Evolutionary conservation across 2,888 invertebrate species (phyloP).

Genomic region (Gymnoscelis rufifasciata): DNA sequence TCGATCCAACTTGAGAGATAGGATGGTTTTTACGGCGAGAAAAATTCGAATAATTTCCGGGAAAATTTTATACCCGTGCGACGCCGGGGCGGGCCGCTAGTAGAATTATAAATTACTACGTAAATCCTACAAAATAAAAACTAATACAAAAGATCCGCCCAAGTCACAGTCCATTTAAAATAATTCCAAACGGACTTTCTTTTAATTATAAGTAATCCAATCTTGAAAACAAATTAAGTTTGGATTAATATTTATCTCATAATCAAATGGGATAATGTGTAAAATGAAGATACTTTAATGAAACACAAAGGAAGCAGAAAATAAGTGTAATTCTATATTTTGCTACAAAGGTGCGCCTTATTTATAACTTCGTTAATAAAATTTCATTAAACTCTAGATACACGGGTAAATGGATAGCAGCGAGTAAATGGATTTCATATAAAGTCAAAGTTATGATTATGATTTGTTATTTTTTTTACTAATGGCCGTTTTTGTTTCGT

Average conservation of each 20-base stretch:
- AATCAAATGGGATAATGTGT: constrained; percentile 1
- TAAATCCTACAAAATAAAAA: too few relatives aligned
- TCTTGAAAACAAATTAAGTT: background rate
- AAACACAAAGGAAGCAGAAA: background rate
- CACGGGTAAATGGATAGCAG: background rate
- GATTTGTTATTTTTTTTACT: too few relatives aligned
- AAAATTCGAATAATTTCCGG: too few relatives aligned
- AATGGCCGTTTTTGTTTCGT: too few relatives aligned
- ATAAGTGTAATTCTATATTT: background rate
- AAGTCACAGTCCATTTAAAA: background rate
- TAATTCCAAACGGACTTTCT: background rate
- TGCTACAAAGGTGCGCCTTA: too few relatives aligned
- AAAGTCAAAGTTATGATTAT: too few relatives aligned
- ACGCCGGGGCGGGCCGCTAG: too few relatives aligned
- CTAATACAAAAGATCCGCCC: background rate
- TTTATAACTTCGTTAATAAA: background rate
- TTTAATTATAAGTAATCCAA: background rate
- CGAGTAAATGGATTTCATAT: too few relatives aligned
- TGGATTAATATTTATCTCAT: constrained; percentile 10
- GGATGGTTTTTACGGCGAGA: too few relatives aligned
- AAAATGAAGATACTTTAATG: background rate
- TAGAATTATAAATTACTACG: too few relatives aligned
- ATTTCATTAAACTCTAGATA: background rate
- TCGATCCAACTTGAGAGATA: too few relatives aligned
- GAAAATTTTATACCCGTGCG: too few relatives aligned